Conservation (phyloP, 2,888 invertebrate species). For the Hypolimnas misippus region DNA sequence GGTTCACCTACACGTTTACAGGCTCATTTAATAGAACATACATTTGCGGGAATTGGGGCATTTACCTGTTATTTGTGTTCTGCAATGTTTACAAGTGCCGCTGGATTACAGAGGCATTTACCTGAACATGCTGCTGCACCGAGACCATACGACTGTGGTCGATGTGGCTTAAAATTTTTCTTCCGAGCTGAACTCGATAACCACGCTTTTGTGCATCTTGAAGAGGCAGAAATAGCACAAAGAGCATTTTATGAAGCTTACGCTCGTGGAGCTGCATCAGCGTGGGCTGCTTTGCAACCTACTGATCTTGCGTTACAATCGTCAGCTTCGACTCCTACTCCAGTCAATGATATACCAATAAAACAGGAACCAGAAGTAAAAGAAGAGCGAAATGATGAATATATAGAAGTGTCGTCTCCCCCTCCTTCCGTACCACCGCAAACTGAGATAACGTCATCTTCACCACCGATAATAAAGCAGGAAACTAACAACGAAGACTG, state of each 20-base stretch:
- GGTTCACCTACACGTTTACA: conserved; percentile 93
- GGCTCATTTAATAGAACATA: conserved; percentile 91
- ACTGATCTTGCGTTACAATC: conserved; percentile 53
- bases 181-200: conserved; percentile 96
- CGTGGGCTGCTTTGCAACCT: conserved; percentile 75
- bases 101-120: conserved; percentile 92
- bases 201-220: conserved; percentile 87
- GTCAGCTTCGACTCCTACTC: conserved; percentile 45
- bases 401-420: conserved; percentile 79
- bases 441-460: conserved; percentile 47
- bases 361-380: conserved; percentile 76
- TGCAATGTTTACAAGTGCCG: conserved; percentile 92
- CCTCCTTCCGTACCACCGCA: conserved; percentile 60
- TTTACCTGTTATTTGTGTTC: conserved; percentile 96
- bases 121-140: conserved; percentile 91
- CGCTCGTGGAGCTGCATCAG: conserved; percentile 73
- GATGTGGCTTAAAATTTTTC: conserved; percentile 94
- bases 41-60: conserved; percentile 93
- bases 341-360: conserved; percentile 54
- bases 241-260: conserved; percentile 78
- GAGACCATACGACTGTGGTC: conserved; percentile 92
- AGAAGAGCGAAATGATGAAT: conserved; percentile 77
- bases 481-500: conserved; percentile 74
- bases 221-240: conserved; percentile 80
- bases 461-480: conserved; percentile 66